Percentiles rank a stretch among this genome's conserved stretches.
phyloP scores from a whole-genome alignment of 2,797 vertebrate genomes.

The Melanogrammus aeglefinus region DNA sequence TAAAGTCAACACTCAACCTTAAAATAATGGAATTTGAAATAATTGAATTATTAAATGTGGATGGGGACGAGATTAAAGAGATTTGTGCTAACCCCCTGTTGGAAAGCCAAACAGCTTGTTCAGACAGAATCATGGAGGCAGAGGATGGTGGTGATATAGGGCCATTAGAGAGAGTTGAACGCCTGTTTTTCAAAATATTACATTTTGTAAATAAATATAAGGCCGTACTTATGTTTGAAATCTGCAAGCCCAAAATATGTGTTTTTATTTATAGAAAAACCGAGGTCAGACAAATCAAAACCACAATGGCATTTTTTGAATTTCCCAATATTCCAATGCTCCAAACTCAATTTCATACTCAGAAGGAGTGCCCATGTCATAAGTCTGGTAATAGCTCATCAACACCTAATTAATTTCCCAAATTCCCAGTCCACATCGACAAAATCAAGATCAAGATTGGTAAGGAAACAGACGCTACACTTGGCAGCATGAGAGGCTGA shows the following conservation, averaged over 20 bases:
- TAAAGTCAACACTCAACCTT: no score
- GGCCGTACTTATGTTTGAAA: not conserved
- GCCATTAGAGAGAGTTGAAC: not conserved
- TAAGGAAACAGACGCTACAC: no score
- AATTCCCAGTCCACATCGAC: not conserved
- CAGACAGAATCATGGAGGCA: not conserved
- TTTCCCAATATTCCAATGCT: not conserved
- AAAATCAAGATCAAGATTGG: not conserved
- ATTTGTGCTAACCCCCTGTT: no score
- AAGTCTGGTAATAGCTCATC: not conserved
- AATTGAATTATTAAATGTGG: no score
- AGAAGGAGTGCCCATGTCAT: constrained; percentile 7
- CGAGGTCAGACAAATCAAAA: not conserved
- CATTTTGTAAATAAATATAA: not conserved
- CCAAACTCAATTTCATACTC: not conserved
- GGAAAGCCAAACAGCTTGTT: not conserved
- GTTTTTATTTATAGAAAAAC: no score
- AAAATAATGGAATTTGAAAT: no score
- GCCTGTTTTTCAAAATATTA: not conserved
- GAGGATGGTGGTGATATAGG: not conserved
- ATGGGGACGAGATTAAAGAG: no score
- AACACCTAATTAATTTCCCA: constrained; percentile 1
- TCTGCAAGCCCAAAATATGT: no score
- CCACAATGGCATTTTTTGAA: constrained; percentile 7
- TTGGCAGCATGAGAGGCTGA: not conserved